Base-by-base conservation (phyloP, 1,140 invertebrate genomes). In the Panagrolaimus sp. region DNA sequence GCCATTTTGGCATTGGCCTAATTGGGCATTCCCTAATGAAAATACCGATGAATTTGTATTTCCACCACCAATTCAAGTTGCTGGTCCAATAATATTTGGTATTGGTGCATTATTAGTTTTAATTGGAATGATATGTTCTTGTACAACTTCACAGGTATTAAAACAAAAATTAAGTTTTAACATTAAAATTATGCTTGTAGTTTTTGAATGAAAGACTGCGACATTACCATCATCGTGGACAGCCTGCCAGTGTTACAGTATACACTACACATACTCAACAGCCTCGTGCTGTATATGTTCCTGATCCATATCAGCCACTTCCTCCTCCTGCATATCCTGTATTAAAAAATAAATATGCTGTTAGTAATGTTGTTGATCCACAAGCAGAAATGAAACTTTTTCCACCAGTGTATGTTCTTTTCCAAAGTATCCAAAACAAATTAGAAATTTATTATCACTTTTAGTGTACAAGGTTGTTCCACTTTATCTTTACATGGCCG, bases 281-380 rank as follows among this genome's bases (percentile, higher is more conserved):
- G 47, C 79, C 80, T 31, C 51, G 74, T 27, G 76, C 78, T 23
- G 62, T 78, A 4, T 81, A 79, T 64, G 81, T 83, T 64, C 76
- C 70, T 14, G 70, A 78, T 70, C 80, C 80, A 9, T 82, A 82
- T 66, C 80, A 83, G 57, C 80, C 80, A 25, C 63, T 82, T 13
- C 81, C 80, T 48, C 80, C 80, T 3, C 80, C 80, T 8, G 80
- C 79, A 5, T 74, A 81, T 68, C 79, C 81, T 13, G 74, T 82
- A 14, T 63, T 82, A 1, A 73, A 79, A 46, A 82, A 82, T 51
- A 66, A 61, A 46, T 74, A 82, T 67, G 81, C 80, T 8, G 66
- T 71, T n/a, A 69, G 78, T 31, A 66, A 74, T 64, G 38, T 76
- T 1, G 67, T 81, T 3, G 72, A 75, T 63, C 74, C 78, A n/a